These are phyloP conservation scores for Atherinosoma microstoma DNA, from an alignment of 2,797 vertebrate species.

Conservation along the genomic window DNA sequence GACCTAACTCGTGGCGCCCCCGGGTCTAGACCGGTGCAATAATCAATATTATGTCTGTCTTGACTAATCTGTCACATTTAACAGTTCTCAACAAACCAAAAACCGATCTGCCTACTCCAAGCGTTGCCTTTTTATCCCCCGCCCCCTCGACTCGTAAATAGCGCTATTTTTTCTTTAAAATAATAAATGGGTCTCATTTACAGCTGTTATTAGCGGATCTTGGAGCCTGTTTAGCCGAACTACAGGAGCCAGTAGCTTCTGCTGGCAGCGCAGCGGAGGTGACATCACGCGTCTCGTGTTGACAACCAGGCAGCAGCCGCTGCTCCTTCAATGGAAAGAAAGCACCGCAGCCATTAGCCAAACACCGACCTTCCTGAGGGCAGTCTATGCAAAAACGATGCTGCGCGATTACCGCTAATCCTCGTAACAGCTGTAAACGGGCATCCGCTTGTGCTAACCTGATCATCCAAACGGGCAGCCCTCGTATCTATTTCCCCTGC, in stretches of 20 bases:
- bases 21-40: too few relatives aligned
- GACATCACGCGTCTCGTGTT: slow-evolving; percentile 69
- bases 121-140: not conserved
- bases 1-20: too few relatives aligned
- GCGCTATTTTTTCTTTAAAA: not conserved
- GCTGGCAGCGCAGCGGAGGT: slow-evolving; percentile 64
- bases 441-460: not conserved
- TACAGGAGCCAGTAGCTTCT: slow-evolving; percentile 11
- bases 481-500: slow-evolving; percentile 22
- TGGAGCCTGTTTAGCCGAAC: not conserved
- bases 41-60: too few relatives aligned
- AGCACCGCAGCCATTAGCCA: slow-evolving; percentile 50
- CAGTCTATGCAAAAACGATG: not conserved
- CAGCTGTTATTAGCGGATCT: too few relatives aligned
- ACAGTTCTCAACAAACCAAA: too few relatives aligned
- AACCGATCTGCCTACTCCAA: not conserved
- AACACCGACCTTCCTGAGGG: not conserved
- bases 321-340: slow-evolving; percentile 14
- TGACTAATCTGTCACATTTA: too few relatives aligned
- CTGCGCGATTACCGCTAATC: slow-evolving; percentile 36
- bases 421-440: slow-evolving; percentile 47
- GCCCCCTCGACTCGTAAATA: not conserved
- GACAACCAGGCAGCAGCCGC: slow-evolving; percentile 30
- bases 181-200: not conserved
- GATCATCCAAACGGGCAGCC: not conserved